Base-by-base conservation (phyloP, 2,113 vertebrate genomes). In the Ia io region DNA sequence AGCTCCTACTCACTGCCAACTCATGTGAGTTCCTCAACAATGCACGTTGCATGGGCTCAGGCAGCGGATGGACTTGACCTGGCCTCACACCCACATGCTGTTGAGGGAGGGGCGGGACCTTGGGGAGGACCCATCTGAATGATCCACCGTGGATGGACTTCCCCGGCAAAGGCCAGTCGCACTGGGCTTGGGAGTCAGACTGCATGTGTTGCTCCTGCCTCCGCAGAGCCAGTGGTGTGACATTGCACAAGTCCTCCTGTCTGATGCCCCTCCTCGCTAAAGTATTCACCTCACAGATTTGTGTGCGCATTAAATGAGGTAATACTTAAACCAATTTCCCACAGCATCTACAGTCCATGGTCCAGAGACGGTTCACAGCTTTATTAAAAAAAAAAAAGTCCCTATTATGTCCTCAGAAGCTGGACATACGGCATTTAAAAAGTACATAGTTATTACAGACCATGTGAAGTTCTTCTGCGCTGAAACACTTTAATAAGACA, bases 291-390 rank as follows among this genome's bases (percentile, higher is more conserved):
- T 84, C 78, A 78, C 3, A 74, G 91, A 44, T 74, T 7, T 71
- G 30, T 12, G 40, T 82, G 37, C 25, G 67, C 73, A 77, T 59
- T 51, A 82, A 56, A 91, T 71, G 90, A 92, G 23, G 61, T 90
- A 56, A 94, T 56, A 86, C 18, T 67, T 53, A 92, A 90, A 71
- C 30, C 23, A 20, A 95, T 80, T 42, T 93, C 32, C 37, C 37
- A 70, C 3, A 91, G 77, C 37, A 84, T n/a, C 23, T 80, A 4
- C 16, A 56, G 77, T 53, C 76, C 20, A 53, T 1, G 9, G 25
- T 30, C 53, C 37, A 42, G 53, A 5, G 35, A 40, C 9, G 13
- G n/a, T 20, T 35, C 51, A 65, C 18, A 56, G 56, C 22, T 84
- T 89, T 35, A 76, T n/a, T 42, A 16, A 84, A 59, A 84, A 51